Conservation (phyloP, 2,113 vertebrate genomes). For the Ciconia maguari region DNA sequence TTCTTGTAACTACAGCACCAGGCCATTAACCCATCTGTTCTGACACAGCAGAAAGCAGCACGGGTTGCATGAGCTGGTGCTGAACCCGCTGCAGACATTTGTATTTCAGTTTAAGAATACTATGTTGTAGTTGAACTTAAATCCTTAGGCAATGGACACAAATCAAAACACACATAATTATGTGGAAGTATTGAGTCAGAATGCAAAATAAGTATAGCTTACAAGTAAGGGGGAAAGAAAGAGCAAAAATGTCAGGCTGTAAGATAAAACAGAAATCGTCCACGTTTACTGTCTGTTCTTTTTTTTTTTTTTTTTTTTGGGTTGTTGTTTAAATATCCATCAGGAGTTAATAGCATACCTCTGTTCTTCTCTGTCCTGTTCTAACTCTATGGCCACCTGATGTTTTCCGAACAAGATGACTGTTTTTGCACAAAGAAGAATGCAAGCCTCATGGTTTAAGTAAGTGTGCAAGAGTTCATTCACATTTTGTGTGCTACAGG, state of each 20-base stretch:
- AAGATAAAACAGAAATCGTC: not conserved
- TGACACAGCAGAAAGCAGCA: not conserved
- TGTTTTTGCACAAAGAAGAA: not conserved
- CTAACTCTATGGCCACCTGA: not conserved
- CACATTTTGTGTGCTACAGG: not conserved
- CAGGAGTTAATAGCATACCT: not conserved
- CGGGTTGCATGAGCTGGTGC: rapidly evolving
- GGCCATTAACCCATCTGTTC: not conserved
- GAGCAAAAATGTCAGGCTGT: not conserved
- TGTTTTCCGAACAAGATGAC: not conserved
- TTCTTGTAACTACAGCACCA: not conserved
- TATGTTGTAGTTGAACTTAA: not conserved
- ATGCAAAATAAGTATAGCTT: not conserved
- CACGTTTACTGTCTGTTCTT: not conserved
- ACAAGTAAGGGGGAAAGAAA: not conserved
- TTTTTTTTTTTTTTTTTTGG: not conserved
- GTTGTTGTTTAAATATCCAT: not conserved
- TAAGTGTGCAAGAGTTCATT: conserved; percentile 6
- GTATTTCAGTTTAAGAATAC: not conserved
- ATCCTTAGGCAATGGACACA: not conserved
- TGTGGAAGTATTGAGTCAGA: not conserved
- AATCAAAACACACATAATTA: conserved; percentile 7
- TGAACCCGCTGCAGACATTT: not conserved
- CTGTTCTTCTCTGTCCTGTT: not conserved
- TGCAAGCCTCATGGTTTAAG: not conserved